Evolutionary conservation across 2,113 vertebrate species (phyloP), one percentile per base, ranked within the genome.

Genomic region (Speoplatyrhinus poulsoni): DNA sequence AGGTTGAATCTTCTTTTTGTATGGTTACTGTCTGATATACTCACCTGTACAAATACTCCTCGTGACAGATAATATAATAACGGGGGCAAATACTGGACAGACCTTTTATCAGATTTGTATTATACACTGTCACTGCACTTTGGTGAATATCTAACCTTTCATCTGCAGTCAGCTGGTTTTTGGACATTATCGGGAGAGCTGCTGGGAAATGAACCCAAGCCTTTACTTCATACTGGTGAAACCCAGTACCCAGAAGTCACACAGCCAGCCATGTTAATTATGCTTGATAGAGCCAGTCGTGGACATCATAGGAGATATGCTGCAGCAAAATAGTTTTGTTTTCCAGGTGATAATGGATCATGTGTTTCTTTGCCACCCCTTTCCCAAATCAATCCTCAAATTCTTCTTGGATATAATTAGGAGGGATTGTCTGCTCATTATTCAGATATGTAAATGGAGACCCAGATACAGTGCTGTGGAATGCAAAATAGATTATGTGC

Each of bases 361-460:
- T 41, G 26, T 1, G 26, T 26, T 26, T 26, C 26, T 26, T 41
- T 8, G 5, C 36, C 36, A 1, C 36, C 6, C 6, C 36, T 41
- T 8, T 8, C 36, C 36, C 36, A 6, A 53, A 53, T 70, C 75
- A 66, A 72, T 70, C 59, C 12, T 54, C 12, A 48, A 52, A 60
- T 47, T 70, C 86, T 76, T 72, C 7, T 61, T 63, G 66, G 74
- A 59, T 73, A 80, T 75, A 70, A 80, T 83, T 82, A 81, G 80
- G 65, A 47, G n/a, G 41, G n/a, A 49, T 19, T 60, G 70, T 60
- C 70, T 70, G 26, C 71, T 88, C 56, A 77, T 60, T 84, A 85
- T 85, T 73, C 76, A 83, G 12, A 77, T 83, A 84, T 82, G 77
- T 71, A 77, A 84, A 88, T 88, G 57, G 6, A 1, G 72, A 72